These are phyloP conservation scores for Coendou prehensilis DNA, from an alignment of 2,797 vertebrate species.

Conservation along the genomic window DNA sequence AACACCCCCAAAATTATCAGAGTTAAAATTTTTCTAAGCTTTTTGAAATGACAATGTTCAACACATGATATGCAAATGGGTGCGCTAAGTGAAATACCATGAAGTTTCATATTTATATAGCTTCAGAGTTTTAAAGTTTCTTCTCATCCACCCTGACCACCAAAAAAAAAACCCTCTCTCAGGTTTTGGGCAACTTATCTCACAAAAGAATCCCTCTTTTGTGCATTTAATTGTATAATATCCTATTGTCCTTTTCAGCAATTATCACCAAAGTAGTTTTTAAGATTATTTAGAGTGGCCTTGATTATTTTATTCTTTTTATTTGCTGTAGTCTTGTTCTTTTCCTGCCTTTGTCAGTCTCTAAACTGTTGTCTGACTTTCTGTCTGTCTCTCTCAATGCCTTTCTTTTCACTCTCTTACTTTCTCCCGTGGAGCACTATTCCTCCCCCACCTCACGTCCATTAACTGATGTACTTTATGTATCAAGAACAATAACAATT, in stretches of 20 bases:
- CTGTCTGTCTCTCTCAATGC: not conserved
- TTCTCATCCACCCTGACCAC: not conserved
- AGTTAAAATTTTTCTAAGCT: slow-evolving; percentile 8
- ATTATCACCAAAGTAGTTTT: not conserved
- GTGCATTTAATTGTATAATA: not conserved
- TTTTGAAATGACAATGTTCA: not conserved
- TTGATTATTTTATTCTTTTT: slow-evolving; percentile 29
- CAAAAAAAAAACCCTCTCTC: not conserved
- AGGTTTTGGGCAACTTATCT: slow-evolving; percentile 28
- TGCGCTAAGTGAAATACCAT: not conserved
- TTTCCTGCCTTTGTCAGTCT: not conserved
- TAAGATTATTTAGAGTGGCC: not conserved
- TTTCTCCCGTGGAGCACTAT: not conserved
- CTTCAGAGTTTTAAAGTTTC: slow-evolving; percentile 24
- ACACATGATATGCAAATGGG: not conserved
- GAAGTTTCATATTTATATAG: not conserved
- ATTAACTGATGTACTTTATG: not conserved
- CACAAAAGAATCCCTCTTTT: slow-evolving; percentile 10
- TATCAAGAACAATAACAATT: slow-evolving; percentile 16
- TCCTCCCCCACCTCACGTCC: too few relatives aligned
- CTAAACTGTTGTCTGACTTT: not conserved
- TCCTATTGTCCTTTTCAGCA: not conserved
- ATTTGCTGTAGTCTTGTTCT: not conserved
- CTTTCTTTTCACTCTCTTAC: not conserved
- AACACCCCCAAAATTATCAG: not conserved